Percentiles rank a stretch among this genome's conserved stretches.
phyloP scores from a whole-genome alignment of 2,113 vertebrate genomes.

The Syngnathus typhle region DNA sequence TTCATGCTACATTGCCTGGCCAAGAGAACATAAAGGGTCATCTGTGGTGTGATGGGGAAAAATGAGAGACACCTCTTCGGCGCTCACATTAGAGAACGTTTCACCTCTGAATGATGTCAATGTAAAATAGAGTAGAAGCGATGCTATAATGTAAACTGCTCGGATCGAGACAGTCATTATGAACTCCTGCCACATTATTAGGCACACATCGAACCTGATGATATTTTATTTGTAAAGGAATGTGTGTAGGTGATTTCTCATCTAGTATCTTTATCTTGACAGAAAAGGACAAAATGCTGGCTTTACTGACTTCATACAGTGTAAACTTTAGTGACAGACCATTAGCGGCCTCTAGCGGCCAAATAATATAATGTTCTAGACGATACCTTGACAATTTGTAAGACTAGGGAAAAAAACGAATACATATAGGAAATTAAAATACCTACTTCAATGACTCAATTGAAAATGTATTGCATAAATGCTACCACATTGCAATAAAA shows the following conservation, averaged over 20 bases:
- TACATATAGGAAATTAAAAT: background rate
- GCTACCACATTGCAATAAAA: background rate
- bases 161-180: slow-evolving; percentile 58
- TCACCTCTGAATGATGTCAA: slow-evolving; percentile 54
- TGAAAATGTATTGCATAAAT: background rate
- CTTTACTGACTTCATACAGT: background rate
- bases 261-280: slow-evolving; percentile 5
- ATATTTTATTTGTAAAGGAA: slow-evolving; percentile 28
- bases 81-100: slow-evolving; percentile 52
- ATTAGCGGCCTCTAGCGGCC: slow-evolving; percentile 45
- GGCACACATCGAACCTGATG: slow-evolving; percentile 54
- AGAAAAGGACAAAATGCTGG: slow-evolving; percentile 9
- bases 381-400: background rate
- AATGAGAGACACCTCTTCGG: slow-evolving; percentile 45
- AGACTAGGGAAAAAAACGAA: no score
- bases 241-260: slow-evolving; percentile 27
- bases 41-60: slow-evolving; percentile 48
- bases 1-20: slow-evolving; percentile 73
- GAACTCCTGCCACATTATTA: slow-evolving; percentile 42
- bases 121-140: slow-evolving; percentile 52
- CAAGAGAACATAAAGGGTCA: slow-evolving; percentile 66
- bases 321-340: background rate
- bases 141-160: slow-evolving; percentile 50
- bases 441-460: background rate
- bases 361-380: background rate